Conservation (phyloP, 1,140 invertebrate genomes). For the Chlorops oryzae region DNA sequence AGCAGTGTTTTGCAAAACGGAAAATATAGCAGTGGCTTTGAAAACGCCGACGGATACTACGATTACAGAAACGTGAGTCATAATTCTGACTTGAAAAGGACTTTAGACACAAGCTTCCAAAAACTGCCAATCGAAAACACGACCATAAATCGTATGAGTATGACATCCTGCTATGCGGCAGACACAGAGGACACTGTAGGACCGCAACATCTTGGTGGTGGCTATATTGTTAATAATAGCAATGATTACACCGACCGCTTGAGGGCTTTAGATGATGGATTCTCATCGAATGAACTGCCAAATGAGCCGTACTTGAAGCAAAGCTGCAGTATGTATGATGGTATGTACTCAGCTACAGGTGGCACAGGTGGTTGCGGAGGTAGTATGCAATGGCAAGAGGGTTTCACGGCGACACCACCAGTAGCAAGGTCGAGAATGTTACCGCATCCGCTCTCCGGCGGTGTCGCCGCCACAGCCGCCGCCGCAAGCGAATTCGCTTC, state of each 20-base stretch:
- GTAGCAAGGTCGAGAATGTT: conserved; percentile 35
- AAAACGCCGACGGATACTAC: conserved; percentile 9
- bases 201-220: neutral
- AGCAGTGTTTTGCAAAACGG: conserved; percentile 53
- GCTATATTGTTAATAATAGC: neutral
- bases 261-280: no score
- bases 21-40: conserved; percentile 30
- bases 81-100: conserved; percentile 9
- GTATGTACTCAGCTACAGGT: conserved; percentile 22
- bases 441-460: no score
- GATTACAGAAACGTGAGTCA: neutral
- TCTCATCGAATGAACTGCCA: neutral
- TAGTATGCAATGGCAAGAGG: no score
- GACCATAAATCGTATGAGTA: no score
- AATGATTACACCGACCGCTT: conserved; percentile 21
- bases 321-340: conserved; percentile 23
- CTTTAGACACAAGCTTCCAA: neutral
- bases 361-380: no score
- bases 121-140: no score
- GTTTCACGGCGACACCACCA: conserved; percentile 31
- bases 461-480: conserved; percentile 42
- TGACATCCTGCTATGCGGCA: no score
- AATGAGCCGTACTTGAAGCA: conserved; percentile 11
- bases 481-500: conserved; percentile 16
- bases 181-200: conserved; percentile 6